Evolutionary conservation across 1,140 invertebrate genomes (phyloP).

Genomic region (Apis cerana): DNA sequence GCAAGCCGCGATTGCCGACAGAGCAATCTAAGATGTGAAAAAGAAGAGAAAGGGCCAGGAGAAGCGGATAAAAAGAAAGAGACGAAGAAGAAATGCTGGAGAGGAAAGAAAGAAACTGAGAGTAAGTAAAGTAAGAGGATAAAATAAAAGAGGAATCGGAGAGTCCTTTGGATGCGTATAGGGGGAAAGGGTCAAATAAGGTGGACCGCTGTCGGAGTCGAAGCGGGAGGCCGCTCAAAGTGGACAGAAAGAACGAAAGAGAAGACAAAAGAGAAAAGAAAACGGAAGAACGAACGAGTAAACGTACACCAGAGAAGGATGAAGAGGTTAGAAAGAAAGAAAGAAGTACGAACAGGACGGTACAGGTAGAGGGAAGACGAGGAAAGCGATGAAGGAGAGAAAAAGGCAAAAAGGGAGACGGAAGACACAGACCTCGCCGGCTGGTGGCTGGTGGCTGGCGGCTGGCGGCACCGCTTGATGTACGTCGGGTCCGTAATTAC

Average conservation of each 20-base stretch:
- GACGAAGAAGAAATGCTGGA: conserved; percentile 39
- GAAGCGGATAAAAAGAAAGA: conserved; percentile 19
- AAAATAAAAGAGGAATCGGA: conserved; percentile 58
- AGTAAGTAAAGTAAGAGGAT: conserved; percentile 56
- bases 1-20: conserved; percentile 38
- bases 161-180: conserved; percentile 44
- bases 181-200: conserved; percentile 43
- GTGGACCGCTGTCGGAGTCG: conserved; percentile 53
- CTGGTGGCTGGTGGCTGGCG: conserved; percentile 55
- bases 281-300: conserved; percentile 36
- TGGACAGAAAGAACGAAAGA: conserved; percentile 53
- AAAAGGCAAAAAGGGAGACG: conserved; percentile 64
- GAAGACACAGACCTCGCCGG: conserved; percentile 62
- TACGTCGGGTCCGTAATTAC: conserved; percentile 79
- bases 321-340: conserved; percentile 3
- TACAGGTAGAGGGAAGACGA: conserved; percentile 61
- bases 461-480: conserved; percentile 79
- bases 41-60: conserved; percentile 18
- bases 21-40: conserved; percentile 38
- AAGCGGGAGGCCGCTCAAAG: conserved; percentile 53
- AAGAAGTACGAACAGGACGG: conserved; percentile 54
- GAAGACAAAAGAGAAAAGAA: conserved; percentile 52
- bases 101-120: conserved; percentile 47
- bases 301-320: conserved; percentile 16
- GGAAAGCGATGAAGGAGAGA: conserved; percentile 60